A percentile compares a stretch with the other conserved stretches of the same genome.
Evolutionary conservation across 2,113 vertebrate genomes (phyloP).

Genomic region (Neolamprologus ventralis): DNA sequence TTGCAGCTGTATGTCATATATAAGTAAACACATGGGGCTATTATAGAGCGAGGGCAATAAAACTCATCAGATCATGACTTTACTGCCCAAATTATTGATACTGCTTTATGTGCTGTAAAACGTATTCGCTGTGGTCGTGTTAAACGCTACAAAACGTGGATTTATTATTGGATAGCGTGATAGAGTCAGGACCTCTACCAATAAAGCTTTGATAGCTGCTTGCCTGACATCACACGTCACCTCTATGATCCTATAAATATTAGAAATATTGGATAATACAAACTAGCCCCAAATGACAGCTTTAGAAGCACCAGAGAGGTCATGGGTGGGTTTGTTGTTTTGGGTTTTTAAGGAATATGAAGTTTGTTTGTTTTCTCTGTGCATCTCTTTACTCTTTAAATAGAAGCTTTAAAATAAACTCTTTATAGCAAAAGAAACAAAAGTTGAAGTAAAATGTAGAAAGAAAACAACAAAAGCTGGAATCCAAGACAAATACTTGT

Average conservation of each 20-base stretch:
- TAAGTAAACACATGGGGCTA: conserved; percentile 35
- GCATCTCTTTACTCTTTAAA: neutral
- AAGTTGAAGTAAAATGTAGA: neutral
- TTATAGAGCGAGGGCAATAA: conserved; percentile 24
- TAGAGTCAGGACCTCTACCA: neutral
- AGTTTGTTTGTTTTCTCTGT: neutral
- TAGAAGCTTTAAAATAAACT: neutral
- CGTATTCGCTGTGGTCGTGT: neutral
- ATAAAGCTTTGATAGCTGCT: neutral
- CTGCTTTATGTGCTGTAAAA: conserved; percentile 23
- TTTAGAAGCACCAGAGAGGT: neutral
- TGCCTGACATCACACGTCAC: neutral
- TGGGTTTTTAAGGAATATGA: neutral
- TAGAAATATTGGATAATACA: neutral
- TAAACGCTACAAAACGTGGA: neutral
- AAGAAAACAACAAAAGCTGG: neutral
- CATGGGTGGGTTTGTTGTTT: rapidly evolving
- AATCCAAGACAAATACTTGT: neutral
- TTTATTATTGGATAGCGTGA: neutral
- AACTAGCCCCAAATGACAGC: neutral
- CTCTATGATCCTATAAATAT: neutral
- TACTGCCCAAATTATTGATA: conserved; percentile 23
- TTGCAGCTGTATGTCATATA: neutral
- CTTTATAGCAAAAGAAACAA: neutral
- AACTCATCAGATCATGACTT: conserved; percentile 16